Evolutionary conservation across 2,888 invertebrate genomes (phyloP), one percentile per base, ranked within the genome.

Genomic region (Agrochola lychnidis): DNA sequence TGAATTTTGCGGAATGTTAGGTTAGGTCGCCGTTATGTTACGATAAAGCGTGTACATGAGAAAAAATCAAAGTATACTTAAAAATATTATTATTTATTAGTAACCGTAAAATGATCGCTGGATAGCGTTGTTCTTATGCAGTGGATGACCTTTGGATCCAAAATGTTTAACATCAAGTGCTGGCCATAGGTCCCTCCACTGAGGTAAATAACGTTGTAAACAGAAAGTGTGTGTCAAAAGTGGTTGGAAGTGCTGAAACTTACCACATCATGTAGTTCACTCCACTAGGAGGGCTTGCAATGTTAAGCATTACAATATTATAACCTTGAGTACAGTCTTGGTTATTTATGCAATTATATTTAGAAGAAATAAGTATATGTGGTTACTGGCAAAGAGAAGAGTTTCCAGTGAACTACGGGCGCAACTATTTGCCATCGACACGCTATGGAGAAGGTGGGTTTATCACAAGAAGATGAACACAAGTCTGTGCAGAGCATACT

Each of bases 201-300:
- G 56, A n/a, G 5, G 56, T n/a, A 1, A n/a, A 12, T 56, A 5
- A 56, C 12, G 56, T n/a, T n/a, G n/a, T 56, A n/a, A 56, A 56
- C 56, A 56, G 56, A 56, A 56, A 12, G 56, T 56, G 48, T 56
- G 48, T 57, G 56, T 63, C 14, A 74, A 51, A 75, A 79, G 71
- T 70, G 73, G 45, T 67, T 36, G 51, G 51, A 68, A 71, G 56
- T 69, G 63, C 71, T 56, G 62, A 69, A 74, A 85, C 86, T 70
- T 66, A 82, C 84, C 83, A 70, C 83, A 61, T 79, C 78, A 83
- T 82, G 80, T 63, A 79, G 80, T 76, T 80, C 10, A 56, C 75
- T 76, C 76, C 82, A 67, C 68, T 59, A 53, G 63, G 74, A 51
- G 73, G 45, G 74, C 86, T 86, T 85, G 82, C 86, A 86, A 81